A percentile compares a stretch with the other conserved stretches of the same genome.
Conservation (phyloP, 2,888 invertebrate genomes). For the Sarcophaga carnaria region DNA sequence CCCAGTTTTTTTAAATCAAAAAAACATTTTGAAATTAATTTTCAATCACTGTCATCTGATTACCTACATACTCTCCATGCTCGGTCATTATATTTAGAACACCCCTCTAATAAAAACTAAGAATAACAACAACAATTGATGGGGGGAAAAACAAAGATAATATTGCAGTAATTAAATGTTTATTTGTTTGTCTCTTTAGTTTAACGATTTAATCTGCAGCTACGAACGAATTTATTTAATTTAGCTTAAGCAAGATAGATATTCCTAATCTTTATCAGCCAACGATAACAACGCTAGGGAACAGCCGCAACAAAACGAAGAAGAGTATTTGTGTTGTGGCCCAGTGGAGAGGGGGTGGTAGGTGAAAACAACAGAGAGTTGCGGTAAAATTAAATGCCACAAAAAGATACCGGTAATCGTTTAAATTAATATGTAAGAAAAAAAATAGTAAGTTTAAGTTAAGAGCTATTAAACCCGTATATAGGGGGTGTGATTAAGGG, state of each 20-base stretch:
- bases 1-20: not conserved
- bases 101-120: not conserved
- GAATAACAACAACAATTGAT: not conserved
- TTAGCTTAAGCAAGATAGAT: constrained; percentile 50
- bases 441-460: not conserved
- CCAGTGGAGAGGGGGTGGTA: not conserved
- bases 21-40: not conserved
- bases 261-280: constrained; percentile 65
- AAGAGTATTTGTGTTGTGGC: not conserved
- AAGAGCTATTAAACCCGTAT: not conserved
- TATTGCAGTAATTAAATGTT: constrained; percentile 50
- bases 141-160: constrained; percentile 42
- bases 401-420: constrained; percentile 44
- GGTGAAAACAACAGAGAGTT: not conserved
- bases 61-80: not conserved
- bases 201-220: constrained; percentile 59
- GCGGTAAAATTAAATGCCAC: constrained; percentile 24
- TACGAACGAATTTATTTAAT: constrained; percentile 49
- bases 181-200: constrained; percentile 6
- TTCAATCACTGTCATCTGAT: not conserved
- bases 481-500: constrained; percentile 10
- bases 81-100: constrained; percentile 12
- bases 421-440: not conserved
- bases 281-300: constrained; percentile 56
- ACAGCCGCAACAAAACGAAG: constrained; percentile 22